Base-by-base conservation (phyloP, 2,113 vertebrate species). In the Odontesthes bonariensis region DNA sequence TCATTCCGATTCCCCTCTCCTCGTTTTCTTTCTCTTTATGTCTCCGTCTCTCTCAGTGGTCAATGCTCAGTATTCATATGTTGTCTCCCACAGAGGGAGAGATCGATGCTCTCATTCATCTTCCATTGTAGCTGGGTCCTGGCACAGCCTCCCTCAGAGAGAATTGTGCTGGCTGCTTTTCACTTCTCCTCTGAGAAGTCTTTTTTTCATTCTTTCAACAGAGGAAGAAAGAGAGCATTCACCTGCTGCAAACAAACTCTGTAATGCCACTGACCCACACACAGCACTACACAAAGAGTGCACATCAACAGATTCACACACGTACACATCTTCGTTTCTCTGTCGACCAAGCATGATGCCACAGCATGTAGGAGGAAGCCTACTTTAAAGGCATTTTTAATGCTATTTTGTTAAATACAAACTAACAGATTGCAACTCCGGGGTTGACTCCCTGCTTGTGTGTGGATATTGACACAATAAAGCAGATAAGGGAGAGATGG, bases 101-200 rank as follows among this genome's bases (percentile, higher is more conserved):
- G 73, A 92, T 87, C 57, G 13, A 91, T 90, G 72, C 59, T 67
- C 66, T 69, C 79, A 83, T 89, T 90, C 77, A 89, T 88, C 80
- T 64, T 44, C 22, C 62, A 63, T 78, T 71, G 77, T 75, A 70
- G 79, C 74, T 75, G 31, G 47, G 70, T 58, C 74, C 71, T 79
- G 32, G n/a, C 56, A 49, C 31, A 67, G 61, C 73, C 23, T 81
- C 33, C 16, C 8, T 38, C 53, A 64, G 79, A 69, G 33, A 32
- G 23, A 51, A 23, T 19, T 7, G 1, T 33, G 20, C 12, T 3
- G 35, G 33, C 23, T 69, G 46, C 67, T 75, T 57, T 74, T 60
- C 19, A 40, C 70, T 57, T 52, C 46, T 59, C 40, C 42, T 73
- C 57, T 83, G 17, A 77, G 27, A 87, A 68, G 32, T 6, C 22